Base-by-base conservation (phyloP, 2,797 vertebrate species). In the Lepilemur septentrionalis region DNA sequence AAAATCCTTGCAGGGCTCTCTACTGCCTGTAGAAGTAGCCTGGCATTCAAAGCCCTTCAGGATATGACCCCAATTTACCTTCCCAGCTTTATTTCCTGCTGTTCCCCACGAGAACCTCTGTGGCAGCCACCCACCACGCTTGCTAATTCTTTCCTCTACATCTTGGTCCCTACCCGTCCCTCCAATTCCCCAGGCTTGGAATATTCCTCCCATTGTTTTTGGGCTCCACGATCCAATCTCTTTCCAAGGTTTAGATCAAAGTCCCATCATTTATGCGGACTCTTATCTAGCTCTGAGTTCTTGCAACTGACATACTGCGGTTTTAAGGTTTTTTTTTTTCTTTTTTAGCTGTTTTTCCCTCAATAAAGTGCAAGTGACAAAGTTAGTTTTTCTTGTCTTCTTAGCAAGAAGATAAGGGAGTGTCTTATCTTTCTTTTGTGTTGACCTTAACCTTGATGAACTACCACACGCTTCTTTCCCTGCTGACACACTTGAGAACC, bases 81-180 rank as follows among this genome's bases (percentile, higher is more conserved):
- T 28, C 35, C 35, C n/a, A 18, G 38, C 25, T 50, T 46, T 78
- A 18, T 43, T 50, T 48, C 13, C 50, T 93, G 32, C 8, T 15
- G 32, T 14, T 50, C 2, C 59, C 1, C 9, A 17, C n/a, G 32
- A 70, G 2, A 50, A 18, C 8, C 52, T 41, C 20, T 23, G 43
- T 14, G 1, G 10, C 17, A 30, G 12, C 5, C 18, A 1, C 61
- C 43, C 13, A 32, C 15, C 1, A 15, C 1, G 6, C 17, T 20
- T 30, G 50, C 4, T 15, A 14, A 38, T 15, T 41, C 38, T 28
- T 67, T 50, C 22, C 50, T 61, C 32, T 32, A 38, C 5, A 5
- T 67, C 48, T 86, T 43, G 32, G 12, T 59, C 7, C 30, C 23
- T 14, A 22, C 48, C 43, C 38, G 28, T 59, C 23, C 57, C 57